Base-by-base conservation (phyloP, 2,113 vertebrate genomes). In the Columba janthina region DNA sequence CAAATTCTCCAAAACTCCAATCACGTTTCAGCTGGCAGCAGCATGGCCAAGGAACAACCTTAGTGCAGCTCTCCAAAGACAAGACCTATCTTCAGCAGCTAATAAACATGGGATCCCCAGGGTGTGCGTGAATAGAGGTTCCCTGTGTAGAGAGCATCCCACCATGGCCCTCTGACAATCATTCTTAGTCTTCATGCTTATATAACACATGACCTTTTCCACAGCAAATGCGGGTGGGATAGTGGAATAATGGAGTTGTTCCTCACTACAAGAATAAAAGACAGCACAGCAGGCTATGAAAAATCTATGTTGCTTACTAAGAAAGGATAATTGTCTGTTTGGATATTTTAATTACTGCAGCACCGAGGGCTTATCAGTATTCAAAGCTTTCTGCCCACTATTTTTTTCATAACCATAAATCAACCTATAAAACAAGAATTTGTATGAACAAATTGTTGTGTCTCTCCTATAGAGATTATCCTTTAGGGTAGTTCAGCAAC, bases 161-260 rank as follows among this genome's bases (percentile, higher is more conserved):
- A 81, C 71, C 46, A 72, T 92, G 94, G 75, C 88, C 77, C 91
- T 89, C 85, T 91, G 92, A 95, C 77, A 89, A 88, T 54, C 89
- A 50, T 25, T 84, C 94, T 94, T 82, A 75, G 80, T 85, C 51
- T 54, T 60, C 32, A 0, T 94, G 75, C 96, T 94, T 89, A 86
- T 74, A 36, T 86, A 96, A 96, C 72, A 90, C 79, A 77, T 84
- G 85, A 91, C 85, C 91, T 85, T 93, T 50, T 80, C 89, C 0
- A 0, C 85, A 81, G 78, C 61, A 85, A 65, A 67, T 17, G 18
- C 6, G 79, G 95, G 73, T 77, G 72, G 85, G 95, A 86, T 31
- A 34, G 66, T 6, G 10, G 88, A 79, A 92, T 64, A 69, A 60
- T 70, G 85, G 91, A 96, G 72, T 24, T 60, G 85, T 89, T 75